Percentiles rank a stretch among this genome's conserved stretches.
phyloP scores from a whole-genome alignment of 1,140 invertebrate genomes.

The Aphaenogaster ashmeadi region DNA sequence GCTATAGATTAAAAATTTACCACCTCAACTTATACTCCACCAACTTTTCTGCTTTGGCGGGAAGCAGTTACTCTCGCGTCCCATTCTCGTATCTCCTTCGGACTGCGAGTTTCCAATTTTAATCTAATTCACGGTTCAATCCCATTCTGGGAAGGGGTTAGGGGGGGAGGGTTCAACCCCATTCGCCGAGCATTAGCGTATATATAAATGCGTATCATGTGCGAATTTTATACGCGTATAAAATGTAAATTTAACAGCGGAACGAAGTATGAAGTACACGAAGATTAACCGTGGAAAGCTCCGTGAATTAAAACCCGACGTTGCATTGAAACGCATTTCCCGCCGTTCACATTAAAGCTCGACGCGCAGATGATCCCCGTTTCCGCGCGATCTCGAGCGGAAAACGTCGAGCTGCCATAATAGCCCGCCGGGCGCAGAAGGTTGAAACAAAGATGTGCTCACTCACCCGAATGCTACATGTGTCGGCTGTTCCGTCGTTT shows the following conservation, averaged over 20 bases:
- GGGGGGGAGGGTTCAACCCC: too few relatives aligned
- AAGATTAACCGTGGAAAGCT: neutral
- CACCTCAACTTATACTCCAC: constrained; percentile 15
- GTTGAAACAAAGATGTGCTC: constrained; percentile 30
- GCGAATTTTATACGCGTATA: neutral
- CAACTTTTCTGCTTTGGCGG: neutral
- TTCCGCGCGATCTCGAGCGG: constrained; percentile 22
- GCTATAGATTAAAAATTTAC: constrained; percentile 46
- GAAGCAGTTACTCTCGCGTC: constrained; percentile 4
- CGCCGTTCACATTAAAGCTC: constrained; percentile 17
- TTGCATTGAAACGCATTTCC: constrained; percentile 31
- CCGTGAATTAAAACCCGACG: constrained; percentile 26
- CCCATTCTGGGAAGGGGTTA: neutral
- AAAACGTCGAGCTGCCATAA: constrained; percentile 37
- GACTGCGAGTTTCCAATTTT: constrained; percentile 43
- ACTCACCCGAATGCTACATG: constrained; percentile 68
- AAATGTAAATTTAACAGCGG: constrained; percentile 45
- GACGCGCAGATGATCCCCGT: constrained; percentile 21
- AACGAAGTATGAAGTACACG: neutral
- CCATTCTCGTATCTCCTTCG: constrained; percentile 8
- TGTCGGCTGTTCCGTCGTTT: constrained; percentile 58
- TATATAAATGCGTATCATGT: constrained; percentile 29
- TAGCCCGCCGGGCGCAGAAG: constrained; percentile 6
- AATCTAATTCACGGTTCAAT: constrained; percentile 48
- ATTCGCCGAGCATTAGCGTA: constrained; percentile 12